Evolutionary conservation across 2,113 vertebrate species (phyloP), one percentile per base, ranked within the genome.

Genomic region (Saccopteryx leptura): DNA sequence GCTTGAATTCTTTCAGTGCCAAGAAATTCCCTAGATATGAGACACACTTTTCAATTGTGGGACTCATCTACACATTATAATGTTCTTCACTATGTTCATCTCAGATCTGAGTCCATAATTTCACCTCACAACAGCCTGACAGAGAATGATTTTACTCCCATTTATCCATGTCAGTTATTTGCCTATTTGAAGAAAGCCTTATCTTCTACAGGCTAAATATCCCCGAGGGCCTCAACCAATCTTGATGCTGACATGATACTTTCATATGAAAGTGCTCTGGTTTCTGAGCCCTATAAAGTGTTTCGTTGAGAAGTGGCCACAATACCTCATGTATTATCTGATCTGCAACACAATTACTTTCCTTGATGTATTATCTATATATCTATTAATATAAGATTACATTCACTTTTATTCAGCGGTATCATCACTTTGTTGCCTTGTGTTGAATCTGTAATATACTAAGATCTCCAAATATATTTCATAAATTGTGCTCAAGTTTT

Each of bases 401-500:
- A 33, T n/a, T 74, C 24, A 79, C n/a, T 58, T 69, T 48, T 82
- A 48, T 91, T 81, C 33, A 66, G 12, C 54, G 75, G 10, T 50
- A 52, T 26, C 31, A 26, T 74, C 12, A 75, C 48, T 31, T 68
- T 15, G 31, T 74, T 82, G 17, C 65, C 58, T 61, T 69, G 66
- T 63, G 10, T 83, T 93, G 21, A 72, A 79, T 79, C 69, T 75
- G 23, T 78, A 85, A 78, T 60, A 68, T 78, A 28, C 61, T 78
- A 50, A 56, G 5, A 68, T 80, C 21, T 93, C 48, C 33, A 94
- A 85, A 61, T 90, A 52, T 46, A n/a, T 68, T 93, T 84, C 26
- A 50, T 88, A 46, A 93, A 87, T 28, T 65, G 7, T 88, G 54
- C 33, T 86, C 26, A 81, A 76, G 17, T 56, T 82, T 89, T 91